Evolutionary conservation across 2,113 vertebrate species (phyloP), one percentile per base, ranked within the genome.

Genomic region (Felis chaus): DNA sequence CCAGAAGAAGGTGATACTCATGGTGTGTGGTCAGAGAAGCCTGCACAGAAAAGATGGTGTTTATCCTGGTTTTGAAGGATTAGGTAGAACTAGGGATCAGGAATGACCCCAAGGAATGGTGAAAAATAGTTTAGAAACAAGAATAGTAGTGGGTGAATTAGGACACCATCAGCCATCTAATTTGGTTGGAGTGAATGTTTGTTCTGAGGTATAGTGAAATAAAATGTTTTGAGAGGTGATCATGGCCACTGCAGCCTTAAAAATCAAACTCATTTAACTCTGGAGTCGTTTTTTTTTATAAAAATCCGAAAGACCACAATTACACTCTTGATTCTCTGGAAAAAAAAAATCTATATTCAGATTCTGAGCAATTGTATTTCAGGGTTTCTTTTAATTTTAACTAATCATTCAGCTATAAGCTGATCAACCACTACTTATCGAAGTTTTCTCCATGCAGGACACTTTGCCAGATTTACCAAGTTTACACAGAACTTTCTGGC

Each of bases 241-340:
- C 36, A 12, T 53, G 27, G 16, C 80, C 63, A 71, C n/a, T 15
- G 8, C 15, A 45, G 13, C 39, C 82, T 82, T 85, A 76, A 66
- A 97, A 87, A 69, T 63, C 23, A 96, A 92, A 94, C 4, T 31
- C 18, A 57, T 11, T n/a, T 57, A 63, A 90, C 74, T 13, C 23
- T 18, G 3, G 41, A 71, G 41, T 85, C 73, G 50, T 82, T 57
- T 78, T 82, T 82, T 63, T 57, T 94, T 23, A 83, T 55, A 84
- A 95, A 92, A 97, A 65, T 82, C 41, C 61, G 13, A 96, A 93
- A 83, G 68, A 61, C 21, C 41, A 65, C 53, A 78, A 36, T 61
- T 27, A 87, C 27, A 39, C 57, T 88, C 18, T 53, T 79, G 33
- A 45, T 36, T 80, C 92, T 68, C 27, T 10, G 23, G 39, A 45